These are phyloP conservation scores for Xylota sylvarum DNA, from an alignment of 2,888 invertebrate species.

Conservation along the genomic window DNA sequence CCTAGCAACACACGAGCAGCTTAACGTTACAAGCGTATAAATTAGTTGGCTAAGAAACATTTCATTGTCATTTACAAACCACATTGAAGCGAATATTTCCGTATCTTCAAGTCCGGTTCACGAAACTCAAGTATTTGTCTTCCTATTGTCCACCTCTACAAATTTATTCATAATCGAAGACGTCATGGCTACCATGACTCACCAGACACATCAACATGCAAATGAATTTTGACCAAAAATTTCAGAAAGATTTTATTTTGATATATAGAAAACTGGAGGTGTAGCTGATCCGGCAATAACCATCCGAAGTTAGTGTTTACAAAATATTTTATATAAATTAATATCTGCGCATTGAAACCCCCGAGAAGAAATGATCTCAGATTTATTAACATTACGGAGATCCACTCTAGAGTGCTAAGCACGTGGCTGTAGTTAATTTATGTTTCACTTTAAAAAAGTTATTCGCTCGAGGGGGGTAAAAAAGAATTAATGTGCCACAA, in stretches of 20 bases:
- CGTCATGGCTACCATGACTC: constrained; percentile 21
- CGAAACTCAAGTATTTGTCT: constrained; percentile 16
- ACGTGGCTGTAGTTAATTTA: constrained; percentile 36
- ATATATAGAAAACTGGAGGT: constrained; percentile 38
- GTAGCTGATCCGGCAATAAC: constrained; percentile 24
- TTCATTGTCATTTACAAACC: constrained; percentile 22
- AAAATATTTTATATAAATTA: constrained; percentile 46
- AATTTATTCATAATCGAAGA: neutral
- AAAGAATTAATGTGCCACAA: constrained; percentile 26
- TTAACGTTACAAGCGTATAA: constrained; percentile 4
- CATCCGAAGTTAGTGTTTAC: constrained; percentile 40
- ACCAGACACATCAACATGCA: constrained; percentile 2
- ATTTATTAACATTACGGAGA: neutral
- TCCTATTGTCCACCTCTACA: constrained; percentile 8
- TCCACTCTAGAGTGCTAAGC: constrained; percentile 9
- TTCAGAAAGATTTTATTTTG: constrained; percentile 19
- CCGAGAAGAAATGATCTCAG: constrained; percentile 44
- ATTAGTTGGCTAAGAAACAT: neutral
- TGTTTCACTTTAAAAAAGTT: constrained; percentile 18
- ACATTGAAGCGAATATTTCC: constrained; percentile 36
- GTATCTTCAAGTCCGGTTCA: constrained; percentile 21
- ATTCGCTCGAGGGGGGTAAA: neutral
- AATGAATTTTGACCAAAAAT: constrained; percentile 36
- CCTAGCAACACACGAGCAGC: constrained; percentile 4
- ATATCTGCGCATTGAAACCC: constrained; percentile 6